phyloP scores from a whole-genome alignment of 2,797 vertebrate genomes.

The Semaprochilodus insignis region DNA sequence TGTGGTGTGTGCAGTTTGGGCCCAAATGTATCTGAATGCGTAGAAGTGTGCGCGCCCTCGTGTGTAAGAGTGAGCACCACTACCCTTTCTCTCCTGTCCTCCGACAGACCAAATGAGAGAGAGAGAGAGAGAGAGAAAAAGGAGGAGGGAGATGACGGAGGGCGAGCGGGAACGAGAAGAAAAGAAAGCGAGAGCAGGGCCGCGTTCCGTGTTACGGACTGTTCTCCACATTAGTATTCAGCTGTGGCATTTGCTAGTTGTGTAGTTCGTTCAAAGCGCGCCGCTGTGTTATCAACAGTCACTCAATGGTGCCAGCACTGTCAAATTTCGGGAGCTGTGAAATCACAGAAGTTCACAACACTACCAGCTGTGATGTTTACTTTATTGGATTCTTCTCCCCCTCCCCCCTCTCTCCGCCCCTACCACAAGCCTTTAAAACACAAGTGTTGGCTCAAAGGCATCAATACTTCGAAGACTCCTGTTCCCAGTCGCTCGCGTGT shows the following conservation, averaged over 20 bases:
- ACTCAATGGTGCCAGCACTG: slow-evolving; percentile 68
- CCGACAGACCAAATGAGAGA: slow-evolving; percentile 25
- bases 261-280: slow-evolving; percentile 65
- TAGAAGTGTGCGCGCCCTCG: not conserved
- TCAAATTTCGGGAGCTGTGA: slow-evolving; percentile 73
- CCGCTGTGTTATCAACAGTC: slow-evolving; percentile 70
- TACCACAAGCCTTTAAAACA: slow-evolving; percentile 61
- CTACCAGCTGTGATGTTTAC: slow-evolving; percentile 73
- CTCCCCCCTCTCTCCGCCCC: slow-evolving; percentile 61
- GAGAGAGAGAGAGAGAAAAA: slow-evolving; percentile 30
- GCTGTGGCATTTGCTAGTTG: slow-evolving; percentile 53
- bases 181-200: slow-evolving; percentile 37
- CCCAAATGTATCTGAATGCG: not conserved
- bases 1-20: slow-evolving; percentile 18
- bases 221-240: slow-evolving; percentile 71
- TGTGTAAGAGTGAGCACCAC: slow-evolving; percentile 35
- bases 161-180: slow-evolving; percentile 19
- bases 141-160: slow-evolving; percentile 15
- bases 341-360: slow-evolving; percentile 75
- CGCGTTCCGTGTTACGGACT: slow-evolving; percentile 48
- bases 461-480: slow-evolving; percentile 62
- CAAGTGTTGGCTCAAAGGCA: slow-evolving; percentile 70
- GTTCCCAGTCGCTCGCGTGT: slow-evolving; percentile 62
- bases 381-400: slow-evolving; percentile 64
- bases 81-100: slow-evolving; percentile 11